These are phyloP conservation scores for Vanessa tameamea DNA, from an alignment of 1,140 invertebrate genomes.

Conservation along the genomic window DNA sequence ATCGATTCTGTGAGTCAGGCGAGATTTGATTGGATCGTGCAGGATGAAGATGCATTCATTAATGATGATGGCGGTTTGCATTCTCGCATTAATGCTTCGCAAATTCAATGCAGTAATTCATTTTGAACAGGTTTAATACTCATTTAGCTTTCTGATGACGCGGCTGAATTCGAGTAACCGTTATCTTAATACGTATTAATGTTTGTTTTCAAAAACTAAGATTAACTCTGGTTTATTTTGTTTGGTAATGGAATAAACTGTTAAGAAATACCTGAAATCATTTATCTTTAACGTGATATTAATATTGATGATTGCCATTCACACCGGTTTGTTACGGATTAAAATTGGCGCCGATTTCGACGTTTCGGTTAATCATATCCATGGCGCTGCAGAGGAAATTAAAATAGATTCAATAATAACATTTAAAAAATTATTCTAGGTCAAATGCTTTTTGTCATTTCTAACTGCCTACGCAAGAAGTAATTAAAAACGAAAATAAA, in stretches of 20 bases:
- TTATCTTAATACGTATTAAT: slow-evolving; percentile 3
- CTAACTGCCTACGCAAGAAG: slow-evolving; percentile 72
- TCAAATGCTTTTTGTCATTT: slow-evolving; percentile 72
- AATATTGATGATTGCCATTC: slow-evolving; percentile 26
- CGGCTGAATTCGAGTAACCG: slow-evolving; percentile 7
- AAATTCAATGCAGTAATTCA: slow-evolving; percentile 43
- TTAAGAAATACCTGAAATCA: slow-evolving; percentile 15
- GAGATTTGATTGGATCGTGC: slow-evolving; percentile 63
- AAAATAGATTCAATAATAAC: slow-evolving; percentile 52
- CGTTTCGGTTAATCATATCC: slow-evolving; percentile 38
- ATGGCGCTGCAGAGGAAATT: slow-evolving; percentile 39
- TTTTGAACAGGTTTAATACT: slow-evolving; percentile 31
- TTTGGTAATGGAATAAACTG: not conserved
- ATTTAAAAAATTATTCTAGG: slow-evolving; percentile 63
- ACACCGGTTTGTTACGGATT: slow-evolving; percentile 24
- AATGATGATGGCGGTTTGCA: slow-evolving; percentile 55
- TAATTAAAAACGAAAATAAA: slow-evolving; percentile 81
- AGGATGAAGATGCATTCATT: slow-evolving; percentile 60
- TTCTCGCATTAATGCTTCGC: slow-evolving; percentile 45
- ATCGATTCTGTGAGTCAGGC: slow-evolving; percentile 70
- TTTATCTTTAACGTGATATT: slow-evolving; percentile 28
- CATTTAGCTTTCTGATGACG: slow-evolving; percentile 27
- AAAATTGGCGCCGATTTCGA: slow-evolving; percentile 31
- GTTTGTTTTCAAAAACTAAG: slow-evolving; percentile 8
- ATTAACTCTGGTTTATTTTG: not conserved